Conservation (phyloP, 1,140 invertebrate genomes). For the Drosophila melanica region DNA sequence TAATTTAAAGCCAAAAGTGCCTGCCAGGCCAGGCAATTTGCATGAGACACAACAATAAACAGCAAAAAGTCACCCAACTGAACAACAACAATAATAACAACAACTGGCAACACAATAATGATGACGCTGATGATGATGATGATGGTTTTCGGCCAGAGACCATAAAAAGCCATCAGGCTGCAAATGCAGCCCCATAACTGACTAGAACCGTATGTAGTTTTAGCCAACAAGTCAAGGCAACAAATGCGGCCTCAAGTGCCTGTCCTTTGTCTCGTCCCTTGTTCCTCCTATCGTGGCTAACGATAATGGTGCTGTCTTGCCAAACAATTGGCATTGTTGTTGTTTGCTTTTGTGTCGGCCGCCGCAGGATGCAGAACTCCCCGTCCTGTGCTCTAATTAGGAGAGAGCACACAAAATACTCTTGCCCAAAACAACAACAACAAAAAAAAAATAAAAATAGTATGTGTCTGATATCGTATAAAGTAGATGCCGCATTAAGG, state of each 20-base stretch:
- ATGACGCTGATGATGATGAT: constrained; percentile 7
- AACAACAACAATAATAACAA: constrained; percentile 14
- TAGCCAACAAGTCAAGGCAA: constrained; percentile 54
- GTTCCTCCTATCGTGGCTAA: constrained; percentile 26
- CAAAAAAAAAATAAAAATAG: constrained; percentile 7
- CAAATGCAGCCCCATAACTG: constrained; percentile 5
- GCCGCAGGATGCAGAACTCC: constrained; percentile 43
- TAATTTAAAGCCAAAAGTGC: constrained; percentile 9
- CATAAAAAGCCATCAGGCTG: constrained; percentile 16
- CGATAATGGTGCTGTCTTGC: constrained; percentile 69
- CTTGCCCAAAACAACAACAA: no score
- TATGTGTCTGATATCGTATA: constrained; percentile 13
- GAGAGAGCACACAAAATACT: constrained; percentile 14
- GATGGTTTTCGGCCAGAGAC: constrained; percentile 10
- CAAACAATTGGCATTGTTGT: constrained; percentile 63
- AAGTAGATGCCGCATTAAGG: constrained; percentile 33
- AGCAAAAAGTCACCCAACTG: constrained; percentile 4
- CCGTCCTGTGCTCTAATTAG: constrained; percentile 64
- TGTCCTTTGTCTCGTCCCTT: constrained; percentile 11
- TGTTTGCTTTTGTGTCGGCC: constrained; percentile 31
- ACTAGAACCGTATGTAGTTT: constrained; percentile 2
- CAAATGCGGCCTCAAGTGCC: constrained; percentile 34
- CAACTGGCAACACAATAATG: constrained; percentile 19
- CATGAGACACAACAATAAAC: constrained; percentile 16
- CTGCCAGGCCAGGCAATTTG: constrained; percentile 19